Evolutionary conservation across 2,113 vertebrate genomes (phyloP).

Genomic region (Planiliza haematocheilus): DNA sequence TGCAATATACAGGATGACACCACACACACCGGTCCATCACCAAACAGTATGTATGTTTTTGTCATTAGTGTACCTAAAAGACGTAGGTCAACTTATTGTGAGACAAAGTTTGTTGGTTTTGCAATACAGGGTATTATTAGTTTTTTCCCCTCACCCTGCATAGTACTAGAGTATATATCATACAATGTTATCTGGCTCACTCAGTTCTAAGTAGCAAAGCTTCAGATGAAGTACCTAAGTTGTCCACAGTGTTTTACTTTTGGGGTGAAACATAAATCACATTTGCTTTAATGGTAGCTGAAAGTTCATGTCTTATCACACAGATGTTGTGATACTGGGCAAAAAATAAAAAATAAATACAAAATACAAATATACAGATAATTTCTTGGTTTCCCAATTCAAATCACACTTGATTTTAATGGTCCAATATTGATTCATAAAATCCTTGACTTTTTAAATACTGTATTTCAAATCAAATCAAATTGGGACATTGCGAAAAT

Average conservation of each 20-base stretch:
- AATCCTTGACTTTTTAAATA: too few species aligned
- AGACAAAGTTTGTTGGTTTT: not conserved
- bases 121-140: not conserved
- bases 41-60: not conserved
- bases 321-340: too few species aligned
- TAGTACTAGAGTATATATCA: too few species aligned
- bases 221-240: not conserved
- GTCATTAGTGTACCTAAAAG: too few species aligned
- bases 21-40: not conserved
- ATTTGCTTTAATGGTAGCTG: not conserved
- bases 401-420: too few species aligned
- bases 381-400: too few species aligned
- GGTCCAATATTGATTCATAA: too few species aligned
- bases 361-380: too few species aligned
- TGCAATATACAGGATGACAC: not conserved
- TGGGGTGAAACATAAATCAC: conserved; percentile 12
- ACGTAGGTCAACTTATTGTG: not conserved
- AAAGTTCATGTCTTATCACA: not conserved
- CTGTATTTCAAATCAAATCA: too few species aligned
- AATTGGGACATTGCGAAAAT: too few species aligned
- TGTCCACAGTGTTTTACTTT: conserved; percentile 8
- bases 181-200: conserved; percentile 32
- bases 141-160: too few species aligned
- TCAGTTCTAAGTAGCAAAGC: conserved; percentile 9
- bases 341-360: too few species aligned